phyloP scores from a whole-genome alignment of 2,797 vertebrate genomes.

The Tragopan temminckii region DNA sequence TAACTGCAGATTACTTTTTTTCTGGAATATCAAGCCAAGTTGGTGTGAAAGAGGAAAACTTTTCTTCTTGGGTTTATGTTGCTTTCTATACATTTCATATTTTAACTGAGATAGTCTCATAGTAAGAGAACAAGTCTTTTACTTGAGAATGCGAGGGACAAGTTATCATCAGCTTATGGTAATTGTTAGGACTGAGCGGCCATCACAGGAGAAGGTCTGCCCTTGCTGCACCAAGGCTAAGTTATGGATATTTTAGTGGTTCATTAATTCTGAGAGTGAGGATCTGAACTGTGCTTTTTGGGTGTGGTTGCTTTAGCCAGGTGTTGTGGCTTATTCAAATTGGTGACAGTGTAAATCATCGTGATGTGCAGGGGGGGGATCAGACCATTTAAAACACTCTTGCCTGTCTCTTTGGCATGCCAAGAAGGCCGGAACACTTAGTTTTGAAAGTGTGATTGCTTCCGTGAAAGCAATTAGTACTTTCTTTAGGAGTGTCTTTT shows the following conservation, averaged over 20 bases:
- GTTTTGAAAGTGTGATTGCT: background rate
- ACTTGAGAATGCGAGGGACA: background rate
- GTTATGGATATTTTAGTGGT: background rate
- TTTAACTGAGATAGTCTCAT: background rate
- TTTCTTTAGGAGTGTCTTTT: background rate
- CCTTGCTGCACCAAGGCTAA: background rate
- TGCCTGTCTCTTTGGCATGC: background rate
- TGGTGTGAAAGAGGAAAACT: background rate
- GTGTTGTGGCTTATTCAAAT: background rate
- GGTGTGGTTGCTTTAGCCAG: background rate
- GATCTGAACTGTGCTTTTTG: background rate
- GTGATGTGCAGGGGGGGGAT: background rate
- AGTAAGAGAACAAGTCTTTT: background rate
- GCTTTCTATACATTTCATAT: background rate
- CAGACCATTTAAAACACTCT: background rate
- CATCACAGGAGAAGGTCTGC: background rate
- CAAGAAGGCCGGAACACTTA: background rate
- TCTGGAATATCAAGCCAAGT: background rate
- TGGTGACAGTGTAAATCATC: background rate
- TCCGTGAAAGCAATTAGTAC: background rate
- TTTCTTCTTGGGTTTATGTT: background rate
- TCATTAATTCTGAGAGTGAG: background rate
- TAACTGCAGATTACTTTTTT: background rate
- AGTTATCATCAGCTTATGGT: background rate
- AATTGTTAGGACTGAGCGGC: background rate